Evolutionary conservation across 1,140 invertebrate genomes (phyloP).

Genomic region (Venustaconcha ellipsiformis): DNA sequence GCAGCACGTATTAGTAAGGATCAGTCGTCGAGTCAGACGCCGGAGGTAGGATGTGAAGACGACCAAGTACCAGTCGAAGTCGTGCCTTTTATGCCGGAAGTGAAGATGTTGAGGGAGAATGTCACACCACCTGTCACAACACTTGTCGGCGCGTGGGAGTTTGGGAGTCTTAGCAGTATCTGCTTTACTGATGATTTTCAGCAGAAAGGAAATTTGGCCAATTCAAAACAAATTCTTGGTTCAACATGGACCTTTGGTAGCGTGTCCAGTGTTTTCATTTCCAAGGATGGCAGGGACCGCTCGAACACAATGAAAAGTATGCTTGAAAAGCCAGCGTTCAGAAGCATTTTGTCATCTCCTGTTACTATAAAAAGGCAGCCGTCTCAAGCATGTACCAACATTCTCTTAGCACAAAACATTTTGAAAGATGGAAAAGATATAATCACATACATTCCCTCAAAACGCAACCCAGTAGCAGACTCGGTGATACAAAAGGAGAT

Average conservation of each 20-base stretch:
- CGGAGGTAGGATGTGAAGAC: neutral
- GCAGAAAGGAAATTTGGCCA: neutral
- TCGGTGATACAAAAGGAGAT: neutral
- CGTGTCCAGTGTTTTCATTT: neutral
- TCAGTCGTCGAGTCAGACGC: neutral
- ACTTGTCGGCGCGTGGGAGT: conserved; percentile 28
- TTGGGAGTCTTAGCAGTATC: conserved; percentile 32
- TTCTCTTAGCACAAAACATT: neutral
- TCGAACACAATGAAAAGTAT: neutral
- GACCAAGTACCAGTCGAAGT: neutral
- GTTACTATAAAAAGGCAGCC: neutral
- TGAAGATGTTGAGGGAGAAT: neutral
- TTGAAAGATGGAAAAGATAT: neutral
- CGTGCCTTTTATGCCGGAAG: neutral
- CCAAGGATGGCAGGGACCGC: neutral
- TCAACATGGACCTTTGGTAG: neutral
- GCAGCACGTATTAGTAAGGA: neutral
- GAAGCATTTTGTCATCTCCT: conserved; percentile 9
- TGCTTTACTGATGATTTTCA: neutral
- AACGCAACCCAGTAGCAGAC: neutral
- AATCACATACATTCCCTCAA: neutral
- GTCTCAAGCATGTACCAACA: neutral
- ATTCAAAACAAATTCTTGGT: neutral
- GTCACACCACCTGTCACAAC: neutral
- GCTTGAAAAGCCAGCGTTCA: neutral